phyloP scores from a whole-genome alignment of 2,113 vertebrate genomes.

The Nannobrachium achirus region DNA sequence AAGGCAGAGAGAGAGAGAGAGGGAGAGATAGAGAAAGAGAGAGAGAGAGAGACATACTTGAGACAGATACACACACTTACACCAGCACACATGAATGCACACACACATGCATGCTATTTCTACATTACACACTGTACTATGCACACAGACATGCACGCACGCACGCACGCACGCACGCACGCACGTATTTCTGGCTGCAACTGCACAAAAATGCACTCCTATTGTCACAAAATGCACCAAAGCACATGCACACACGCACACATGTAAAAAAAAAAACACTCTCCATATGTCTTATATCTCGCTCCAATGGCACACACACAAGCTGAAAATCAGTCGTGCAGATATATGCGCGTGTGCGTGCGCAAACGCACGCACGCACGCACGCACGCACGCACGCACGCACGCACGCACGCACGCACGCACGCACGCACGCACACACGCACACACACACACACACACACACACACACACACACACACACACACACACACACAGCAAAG shows the following conservation, averaged over 20 bases:
- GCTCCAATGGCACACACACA: too few species aligned
- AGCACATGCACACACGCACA: constrained; percentile 14
- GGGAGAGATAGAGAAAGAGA: too few species aligned
- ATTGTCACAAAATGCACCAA: background rate
- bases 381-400: too few species aligned
- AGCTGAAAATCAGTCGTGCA: too few species aligned
- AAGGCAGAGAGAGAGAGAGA: constrained; percentile 38
- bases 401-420: too few species aligned
- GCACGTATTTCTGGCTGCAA: background rate
- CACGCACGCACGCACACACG: too few species aligned
- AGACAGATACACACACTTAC: constrained; percentile 21
- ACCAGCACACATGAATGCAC: background rate
- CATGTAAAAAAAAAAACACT: background rate
- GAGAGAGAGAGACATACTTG: background rate
- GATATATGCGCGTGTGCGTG: too few species aligned
- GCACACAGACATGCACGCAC: background rate
- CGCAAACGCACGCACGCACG: too few species aligned
- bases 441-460: too few species aligned
- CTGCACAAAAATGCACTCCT: constrained; percentile 11
- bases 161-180: background rate
- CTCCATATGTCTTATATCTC: too few species aligned
- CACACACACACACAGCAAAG: constrained; percentile 45
- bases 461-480: constrained; percentile 3
- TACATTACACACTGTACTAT: background rate
- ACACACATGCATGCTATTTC: constrained; percentile 5